Base-by-base conservation (phyloP, 2,113 vertebrate species). In the Gasterosteus nipponicus region DNA sequence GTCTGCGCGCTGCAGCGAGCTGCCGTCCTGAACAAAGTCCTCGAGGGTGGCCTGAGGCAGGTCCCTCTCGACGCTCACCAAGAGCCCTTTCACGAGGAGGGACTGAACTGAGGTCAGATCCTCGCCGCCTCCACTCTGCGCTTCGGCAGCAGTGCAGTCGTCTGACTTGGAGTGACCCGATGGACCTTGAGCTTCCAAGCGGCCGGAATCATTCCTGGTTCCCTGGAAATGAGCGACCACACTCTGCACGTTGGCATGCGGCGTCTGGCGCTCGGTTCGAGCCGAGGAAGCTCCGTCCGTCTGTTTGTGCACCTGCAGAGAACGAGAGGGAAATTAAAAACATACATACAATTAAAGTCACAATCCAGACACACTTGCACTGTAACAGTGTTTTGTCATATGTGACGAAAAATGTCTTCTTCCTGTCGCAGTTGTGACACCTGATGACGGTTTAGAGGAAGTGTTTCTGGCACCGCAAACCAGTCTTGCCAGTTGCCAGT, bases 31-130 rank as follows among this genome's bases (percentile, higher is more conserved):
- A 41, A 93, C 87, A 70, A 96, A 96, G 56, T 90, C 92, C 0
- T 95, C 89, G 56, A 96, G 84, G 0, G 94, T 95, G 86, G 90
- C 88, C 18, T 86, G 82, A 0, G 95, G 95, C 57, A 95, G 85
- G 65, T 96, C 96, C 0, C 89, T 84, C 61, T 90, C 89, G 0
- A 95, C 7, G 0, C 69, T 89, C 60, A 91, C 86, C 1, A 16
- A 4, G n/a, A 54, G 51, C 10, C 86, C 89, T 77, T 61, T 78
- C 58, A 71, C 66, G 9, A 92, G 74, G 10, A 92, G 73, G 42
- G 75, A 69, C 47, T 79, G 49, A 4, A 90, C 73, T 5, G 90
- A 81, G 59, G 14, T n/a, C 64, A 54, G 31, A n/a, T 31, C 86
- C 4, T 67, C 58, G 77, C 70, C 86, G 86, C 78, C 72, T n/a